Evolutionary conservation across 2,113 vertebrate species (phyloP), one percentile per base, ranked within the genome.

Genomic region (Pseudopipra pipra): DNA sequence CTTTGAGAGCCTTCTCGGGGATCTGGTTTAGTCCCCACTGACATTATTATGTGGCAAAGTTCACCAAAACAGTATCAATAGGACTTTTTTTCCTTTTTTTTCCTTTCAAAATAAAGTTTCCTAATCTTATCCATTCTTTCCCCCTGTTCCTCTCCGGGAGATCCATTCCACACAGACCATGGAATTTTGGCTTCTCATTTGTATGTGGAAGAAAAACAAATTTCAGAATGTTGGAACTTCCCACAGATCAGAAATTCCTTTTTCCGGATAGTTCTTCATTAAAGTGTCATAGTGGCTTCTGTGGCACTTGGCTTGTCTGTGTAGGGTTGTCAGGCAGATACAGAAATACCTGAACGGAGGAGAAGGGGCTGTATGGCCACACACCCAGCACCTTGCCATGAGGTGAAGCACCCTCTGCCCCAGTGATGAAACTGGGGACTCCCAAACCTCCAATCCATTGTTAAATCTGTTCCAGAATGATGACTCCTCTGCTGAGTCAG

Each of bases 181-280:
- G 95, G 96, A 96, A 97, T 95, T 96, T 93, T 96, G 90, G 92
- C 86, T 59, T 74, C 67, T 71, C 4, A 0, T 77, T 86, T 54
- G 5, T 55, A 67, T 23, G 25, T 39, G 85, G 55, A 93, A 84
- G 76, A 84, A 96, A 95, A 95, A 19, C 39, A 83, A 35, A 77
- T 71, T 91, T 88, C 28, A 77, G 80, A 93, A 63, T 33, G 27
- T 11, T 77, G 87, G 93, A 97, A 95, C 80, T 93, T 95, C 72
- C 92, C 65, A 52, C 27, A 59, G 86, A 77, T 84, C 65, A 81
- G 63, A 93, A 91, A 74, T 93, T 77, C 75, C 55, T 65, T 86
- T 79, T 93, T 88, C 35, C 59, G 33, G 52, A 30, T 5, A 77
- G 27, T 39, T 74, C 35, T 47, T 15, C 24, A 1, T 25, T 13